These are phyloP conservation scores for Cinara cedri DNA, from an alignment of 2,888 invertebrate species.

Conservation along the genomic window DNA sequence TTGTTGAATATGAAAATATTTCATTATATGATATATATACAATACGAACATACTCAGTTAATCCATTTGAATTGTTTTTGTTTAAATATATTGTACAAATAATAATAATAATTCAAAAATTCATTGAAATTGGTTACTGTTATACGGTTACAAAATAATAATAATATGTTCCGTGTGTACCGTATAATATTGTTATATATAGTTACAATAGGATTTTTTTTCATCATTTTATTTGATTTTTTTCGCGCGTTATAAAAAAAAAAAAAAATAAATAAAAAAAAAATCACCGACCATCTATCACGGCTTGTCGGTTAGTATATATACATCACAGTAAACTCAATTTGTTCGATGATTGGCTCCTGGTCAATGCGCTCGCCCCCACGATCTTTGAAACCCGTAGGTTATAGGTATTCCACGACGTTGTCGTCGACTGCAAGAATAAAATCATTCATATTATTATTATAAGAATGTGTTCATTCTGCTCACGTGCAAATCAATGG, in stretches of 20 bases:
- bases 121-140: background rate
- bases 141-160: no score
- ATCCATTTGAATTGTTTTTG: no score
- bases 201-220: background rate
- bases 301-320: background rate
- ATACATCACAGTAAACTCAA: background rate
- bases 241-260: background rate
- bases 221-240: background rate
- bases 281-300: conserved; percentile 7
- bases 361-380: background rate
- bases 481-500: conserved; percentile 27
- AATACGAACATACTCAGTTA: no score
- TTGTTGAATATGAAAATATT: no score
- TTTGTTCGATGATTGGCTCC: background rate
- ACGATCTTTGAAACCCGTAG: no score
- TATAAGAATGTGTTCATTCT: conserved; percentile 6
- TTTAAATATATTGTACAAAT: no score
- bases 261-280: background rate
- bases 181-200: background rate
- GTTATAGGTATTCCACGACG: background rate
- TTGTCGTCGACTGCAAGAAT: background rate
- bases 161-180: no score
- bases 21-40: no score
- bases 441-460: no score
- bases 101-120: background rate